Base-by-base conservation (phyloP, 2,888 invertebrate genomes). In the Phymatocera aterrima region DNA sequence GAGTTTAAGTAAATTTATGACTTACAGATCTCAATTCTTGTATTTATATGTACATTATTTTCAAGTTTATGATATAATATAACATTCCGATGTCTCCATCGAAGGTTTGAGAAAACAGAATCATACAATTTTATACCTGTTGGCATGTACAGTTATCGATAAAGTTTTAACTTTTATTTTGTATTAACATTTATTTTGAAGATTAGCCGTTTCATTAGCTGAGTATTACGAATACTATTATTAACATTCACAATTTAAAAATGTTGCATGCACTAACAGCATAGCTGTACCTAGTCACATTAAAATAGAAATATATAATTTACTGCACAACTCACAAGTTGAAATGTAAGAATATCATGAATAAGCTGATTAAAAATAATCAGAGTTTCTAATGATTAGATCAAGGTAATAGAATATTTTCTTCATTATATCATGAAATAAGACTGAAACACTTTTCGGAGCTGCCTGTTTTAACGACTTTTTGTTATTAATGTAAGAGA, bases 341-440 rank as follows among this genome's bases (percentile, higher is more conserved):
- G 12, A 12, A 18, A 43, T 28, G 15, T 64, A 0, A 46, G 24
- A 43, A 28, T 24, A 21, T 68, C n/a, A 1, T 43, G n/a, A 28
- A 51, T 34, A 6, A 72, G 34, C 4, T 72, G n/a, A 72, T 28
- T n/a, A 18, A 72, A 34, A 72, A 34, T 51, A 34, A 10, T 72
- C 51, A 46, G 8, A 10, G 12, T 28, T 64, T 3, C 64, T 64
- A 37, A 28, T 21, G 18, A 51, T 51, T 8, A 51, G 21, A 51
- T n/a, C n/a, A n/a, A n/a, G n/a, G n/a, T n/a, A n/a, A n/a, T n/a
- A n/a, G n/a, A n/a, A n/a, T 51, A 57, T 28, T 57, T 28, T 57
- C 24, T 57, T 28, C 57, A 15, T 57, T 57, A 57, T 57, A 24
- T 3, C 15, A 57, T 15, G 28, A 28, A 46, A 46, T 8, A 46